These are phyloP conservation scores for Drosophila carrolli DNA, from an alignment of 1,140 invertebrate species.

Conservation along the genomic window DNA sequence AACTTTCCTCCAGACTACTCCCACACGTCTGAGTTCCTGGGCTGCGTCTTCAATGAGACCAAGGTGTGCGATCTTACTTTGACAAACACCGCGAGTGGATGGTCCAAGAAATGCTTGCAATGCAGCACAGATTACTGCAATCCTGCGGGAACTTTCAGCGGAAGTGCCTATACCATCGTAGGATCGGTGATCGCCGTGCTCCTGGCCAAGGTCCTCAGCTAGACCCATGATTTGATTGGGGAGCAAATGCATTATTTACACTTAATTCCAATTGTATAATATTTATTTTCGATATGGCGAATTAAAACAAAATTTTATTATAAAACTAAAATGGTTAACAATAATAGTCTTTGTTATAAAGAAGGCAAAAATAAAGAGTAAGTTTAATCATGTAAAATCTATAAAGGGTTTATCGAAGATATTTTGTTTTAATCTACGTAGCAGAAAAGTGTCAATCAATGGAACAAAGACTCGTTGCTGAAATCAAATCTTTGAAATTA, in stretches of 20 bases:
- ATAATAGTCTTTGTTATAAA: too few species aligned
- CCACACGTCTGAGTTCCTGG: slow-evolving; percentile 14
- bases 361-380: too few species aligned
- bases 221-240: not conserved
- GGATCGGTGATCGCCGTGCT: slow-evolving; percentile 36
- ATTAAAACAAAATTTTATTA: not conserved
- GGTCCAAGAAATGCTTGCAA: not conserved
- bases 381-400: too few species aligned
- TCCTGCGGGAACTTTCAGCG: slow-evolving; percentile 58
- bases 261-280: not conserved
- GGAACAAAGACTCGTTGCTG: too few species aligned
- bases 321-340: too few species aligned
- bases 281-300: not conserved
- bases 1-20: slow-evolving; percentile 8
- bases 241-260: not conserved
- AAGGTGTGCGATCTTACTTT: slow-evolving; percentile 25
- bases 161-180: slow-evolving; percentile 50
- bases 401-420: too few species aligned
- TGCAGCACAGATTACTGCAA: slow-evolving; percentile 46
- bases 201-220: slow-evolving; percentile 40
- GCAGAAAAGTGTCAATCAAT: too few species aligned
- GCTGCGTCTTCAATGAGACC: slow-evolving; percentile 39
- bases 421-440: too few species aligned
- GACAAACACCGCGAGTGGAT: not conserved
- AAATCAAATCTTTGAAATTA: too few species aligned